phyloP scores from a whole-genome alignment of 2,797 vertebrate species.

The Acipenser transmontanus region DNA sequence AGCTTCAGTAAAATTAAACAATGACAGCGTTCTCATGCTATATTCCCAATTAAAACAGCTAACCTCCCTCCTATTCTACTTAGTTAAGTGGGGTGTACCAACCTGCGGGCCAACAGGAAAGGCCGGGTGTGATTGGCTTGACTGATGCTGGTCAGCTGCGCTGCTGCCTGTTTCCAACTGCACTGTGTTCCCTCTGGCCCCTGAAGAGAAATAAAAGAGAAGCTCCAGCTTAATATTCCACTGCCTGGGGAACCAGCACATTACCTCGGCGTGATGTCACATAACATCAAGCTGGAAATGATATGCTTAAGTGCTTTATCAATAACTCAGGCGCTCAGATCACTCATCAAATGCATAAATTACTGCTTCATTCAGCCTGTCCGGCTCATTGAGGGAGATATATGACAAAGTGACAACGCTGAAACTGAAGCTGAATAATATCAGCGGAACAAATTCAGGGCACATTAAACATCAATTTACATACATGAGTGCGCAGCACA shows the following conservation, averaged over 20 bases:
- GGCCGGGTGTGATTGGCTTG: conserved; percentile 76
- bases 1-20: too few species aligned
- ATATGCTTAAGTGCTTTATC: conserved; percentile 75
- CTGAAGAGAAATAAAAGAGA: conserved; percentile 57
- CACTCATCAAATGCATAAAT: conserved; percentile 68
- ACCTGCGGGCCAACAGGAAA: conserved; percentile 92
- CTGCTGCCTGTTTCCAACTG: conserved; percentile 77
- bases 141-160: conserved; percentile 78
- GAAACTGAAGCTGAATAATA: conserved; percentile 60
- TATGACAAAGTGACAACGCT: conserved; percentile 55
- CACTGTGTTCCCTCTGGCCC: conserved; percentile 75
- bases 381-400: conserved; percentile 57
- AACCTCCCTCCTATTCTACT: too few species aligned
- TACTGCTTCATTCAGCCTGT: conserved; percentile 55
- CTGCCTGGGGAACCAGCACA: conserved; percentile 29
- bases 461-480: conserved; percentile 71
- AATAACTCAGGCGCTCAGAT: conserved; percentile 65
- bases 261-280: conserved; percentile 52
- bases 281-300: conserved; percentile 54
- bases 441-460: conserved; percentile 46
- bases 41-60: too few species aligned
- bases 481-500: conserved; percentile 45
- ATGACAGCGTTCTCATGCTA: too few species aligned
- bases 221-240: conserved; percentile 46
- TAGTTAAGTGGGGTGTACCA: conserved; percentile 31